Evolutionary conservation across 2,888 invertebrate genomes (phyloP).

Genomic region (Luperina testacea): DNA sequence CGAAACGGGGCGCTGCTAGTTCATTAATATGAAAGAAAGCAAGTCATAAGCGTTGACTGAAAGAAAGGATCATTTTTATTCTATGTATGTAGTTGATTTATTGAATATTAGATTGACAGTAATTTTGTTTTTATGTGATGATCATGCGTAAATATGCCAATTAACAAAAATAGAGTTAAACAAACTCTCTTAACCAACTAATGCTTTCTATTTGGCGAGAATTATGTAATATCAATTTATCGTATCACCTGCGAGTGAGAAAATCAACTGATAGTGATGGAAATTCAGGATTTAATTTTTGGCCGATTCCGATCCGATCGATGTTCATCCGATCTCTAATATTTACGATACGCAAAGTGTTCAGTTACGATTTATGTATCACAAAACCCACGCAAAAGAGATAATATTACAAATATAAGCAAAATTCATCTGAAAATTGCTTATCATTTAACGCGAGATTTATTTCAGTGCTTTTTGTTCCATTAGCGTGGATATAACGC

Average conservation of each 20-base stretch:
- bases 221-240: background rate
- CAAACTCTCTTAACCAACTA: background rate
- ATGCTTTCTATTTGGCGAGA: background rate
- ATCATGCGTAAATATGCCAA: background rate
- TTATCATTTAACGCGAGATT: conserved; percentile 20
- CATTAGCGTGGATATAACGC: conserved; percentile 20
- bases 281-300: background rate
- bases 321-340: background rate
- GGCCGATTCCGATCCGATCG: no score
- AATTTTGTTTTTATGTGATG: background rate
- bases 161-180: background rate
- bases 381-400: background rate
- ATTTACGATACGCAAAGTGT: background rate
- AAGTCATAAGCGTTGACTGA: background rate
- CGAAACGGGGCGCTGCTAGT: no score
- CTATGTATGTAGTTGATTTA: background rate
- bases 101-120: background rate
- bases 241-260: no score
- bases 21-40: background rate
- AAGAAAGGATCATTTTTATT: background rate
- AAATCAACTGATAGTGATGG: background rate
- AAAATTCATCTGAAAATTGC: background rate
- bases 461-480: conserved; percentile 31
- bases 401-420: background rate
- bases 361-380: background rate